Base-by-base conservation (phyloP, 2,888 invertebrate genomes). In the Cryptus viduatorius region DNA sequence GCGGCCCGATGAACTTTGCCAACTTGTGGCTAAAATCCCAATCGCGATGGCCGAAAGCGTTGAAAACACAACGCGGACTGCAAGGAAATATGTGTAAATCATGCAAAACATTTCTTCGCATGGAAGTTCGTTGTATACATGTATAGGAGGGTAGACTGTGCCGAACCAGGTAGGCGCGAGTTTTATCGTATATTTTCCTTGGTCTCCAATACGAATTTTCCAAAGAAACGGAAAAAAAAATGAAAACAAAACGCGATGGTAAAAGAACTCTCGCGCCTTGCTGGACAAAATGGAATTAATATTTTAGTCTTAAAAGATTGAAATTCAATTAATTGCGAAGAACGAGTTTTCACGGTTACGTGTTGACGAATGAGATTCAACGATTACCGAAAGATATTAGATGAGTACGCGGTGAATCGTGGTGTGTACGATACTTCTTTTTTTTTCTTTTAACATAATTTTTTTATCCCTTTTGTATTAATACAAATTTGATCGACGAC, bases 111-210 rank as follows among this genome's bases (percentile, higher is more conserved):
- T 59, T 84, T 79, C 79, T 84, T 79, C 79, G 69, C 75, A 79
- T 71, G 4, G 29, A 59, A 82, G 71, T 82, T 69, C 75, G 82
- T 65, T 82, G 84, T 84, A 79, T 84, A 84, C 79, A 79, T 84
- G 84, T 84, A 84, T 84, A 84, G 24, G 84, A 79, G 79, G 79
- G 72, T 84, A 82, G 84, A 79, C 75, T 76, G 73, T 79, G 82
- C 77, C 84, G 82, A 59, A 82, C 50, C 78, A 82, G 75, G 59
- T 71, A 68, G 72, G 56, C 84, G 73, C 84, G 84, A 78, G 81
- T 64, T 59, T 59, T 78, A 69, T 81, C 78, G 78, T 81, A 75
- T 81, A 81, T 81, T 84, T 84, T 84, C 46, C 64, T 73, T 78
- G 78, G 84, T 72, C 84, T 64, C 71, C 59, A 67, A 50, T 44